Base-by-base conservation (phyloP, 2,888 invertebrate genomes). In the Zygothrica quintamaculata region DNA sequence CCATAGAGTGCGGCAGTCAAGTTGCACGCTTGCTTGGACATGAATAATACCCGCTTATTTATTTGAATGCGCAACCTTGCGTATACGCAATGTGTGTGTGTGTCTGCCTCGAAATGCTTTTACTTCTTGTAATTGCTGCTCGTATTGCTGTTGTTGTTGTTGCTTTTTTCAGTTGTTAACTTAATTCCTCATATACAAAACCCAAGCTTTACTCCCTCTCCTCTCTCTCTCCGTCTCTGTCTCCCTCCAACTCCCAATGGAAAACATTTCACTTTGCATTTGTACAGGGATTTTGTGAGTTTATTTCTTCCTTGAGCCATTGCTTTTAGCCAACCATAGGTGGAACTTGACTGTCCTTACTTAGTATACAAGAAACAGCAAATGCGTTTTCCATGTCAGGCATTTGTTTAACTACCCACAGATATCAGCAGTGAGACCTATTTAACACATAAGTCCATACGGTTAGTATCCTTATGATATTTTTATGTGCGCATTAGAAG, bases 1-100 rank as follows among this genome's bases (percentile, higher is more conserved):
- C 22, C 37, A 16, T 51, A 55, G 36, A 52, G 55, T 39, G 61
- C 39, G 39, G 42, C 43, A 46, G 56, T 62, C 52, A 57, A 69
- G 74, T 68, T 70, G 57, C 56, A 68, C 74, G 85, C 77, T 62
- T 80, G 85, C 62, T 47, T 74, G 87, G 51, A 64, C 85, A 71
- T 61, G 64, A 81, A 80, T 81, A 84, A 87, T 84, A 60, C 53
- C 53, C 53, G 65, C 60, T 64, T 84, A 70, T 77, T 87, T 84
- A 59, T 65, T 58, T 81, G 65, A 65, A 65, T 77, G 85, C 64
- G 61, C 70, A 67, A 50, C 79, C 64, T 66, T 65, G 81, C 87
- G 85, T 80, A 84, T 80, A 80, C 87, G 87, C 82, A 77, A 59
- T 52, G 65, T 73, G 56, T 56, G 50, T 26, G 26, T 29, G 13